Base-by-base conservation (phyloP, 1,140 invertebrate genomes). In the Ctenoplectra terminalis region DNA sequence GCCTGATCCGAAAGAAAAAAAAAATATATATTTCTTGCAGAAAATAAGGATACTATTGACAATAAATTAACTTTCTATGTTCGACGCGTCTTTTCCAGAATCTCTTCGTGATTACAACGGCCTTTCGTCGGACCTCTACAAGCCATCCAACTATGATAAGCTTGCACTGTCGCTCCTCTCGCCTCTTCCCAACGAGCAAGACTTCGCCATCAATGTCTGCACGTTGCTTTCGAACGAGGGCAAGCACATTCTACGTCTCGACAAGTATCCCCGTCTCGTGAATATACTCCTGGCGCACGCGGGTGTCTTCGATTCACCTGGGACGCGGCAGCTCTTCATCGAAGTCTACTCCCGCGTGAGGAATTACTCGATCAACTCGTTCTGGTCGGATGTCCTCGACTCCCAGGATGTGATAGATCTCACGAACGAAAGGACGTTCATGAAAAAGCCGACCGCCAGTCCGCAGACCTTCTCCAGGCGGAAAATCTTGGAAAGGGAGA, bases 161-260 rank as follows among this genome's bases (percentile, higher is more conserved):
- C 94, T 99, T 20, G 96, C 97, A 31, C 94, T 99, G 43, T 99
- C 99, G 0, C 94, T 99, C 11, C 92, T 99, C 29, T 98, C 98
- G 50, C 99, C 99, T 1, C 94, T 99, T 86, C 99, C 99, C 23
- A 99, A 99, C 93, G 99, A 99, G 94, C 98, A 99, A 91, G 99
- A 99, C 92, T 99, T 99, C 94, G 98, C 98, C 5, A 97, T 99
- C 72, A 99, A 99, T 93, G 97, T 99, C 1, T 99, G 98, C 92
- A 99, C 98, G 0, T 94, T 99, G 66, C 94, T 99, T 81, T 98
- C 98, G 31, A 99, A 98, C 88, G 98, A 99, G 91, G 97, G 98
- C 50, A 97, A 97, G 71, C 97, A 98, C 90, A 96, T 97, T 7
- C 93, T 99, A 46, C 96, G 97, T 82, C 93, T 99, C 40, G 96